These are phyloP conservation scores for Zhuqinia jingwanae DNA, from an alignment of 2,888 invertebrate species.

Conservation along the genomic window DNA sequence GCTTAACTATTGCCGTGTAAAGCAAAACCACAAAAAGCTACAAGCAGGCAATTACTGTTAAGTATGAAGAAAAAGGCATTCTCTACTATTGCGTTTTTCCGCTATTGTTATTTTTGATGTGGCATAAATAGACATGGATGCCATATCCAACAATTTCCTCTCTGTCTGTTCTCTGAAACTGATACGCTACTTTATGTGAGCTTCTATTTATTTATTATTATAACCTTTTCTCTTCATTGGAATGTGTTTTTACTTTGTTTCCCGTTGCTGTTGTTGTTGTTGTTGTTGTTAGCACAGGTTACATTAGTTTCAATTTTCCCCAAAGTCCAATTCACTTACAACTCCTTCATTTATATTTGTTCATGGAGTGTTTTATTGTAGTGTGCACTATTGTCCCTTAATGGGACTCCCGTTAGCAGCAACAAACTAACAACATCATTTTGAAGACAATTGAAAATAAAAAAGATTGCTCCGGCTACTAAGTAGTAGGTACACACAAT, in stretches of 20 bases:
- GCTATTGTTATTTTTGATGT: neutral
- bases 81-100: conserved; percentile 33
- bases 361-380: neutral
- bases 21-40: conserved; percentile 38
- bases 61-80: conserved; percentile 43
- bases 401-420: neutral
- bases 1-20: neutral
- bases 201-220: no score
- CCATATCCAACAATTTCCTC: no score
- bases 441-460: neutral
- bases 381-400: neutral
- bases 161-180: conserved; percentile 26
- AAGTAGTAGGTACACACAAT: no score
- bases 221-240: neutral
- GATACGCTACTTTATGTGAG: conserved; percentile 12
- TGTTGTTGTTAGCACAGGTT: neutral
- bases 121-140: no score
- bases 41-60: conserved; percentile 49
- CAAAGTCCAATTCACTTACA: conserved; percentile 75
- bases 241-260: neutral
- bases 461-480: no score
- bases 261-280: neutral
- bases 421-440: conserved; percentile 13
- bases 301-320: conserved; percentile 63
- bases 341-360: conserved; percentile 39